Evolutionary conservation across 1,140 invertebrate genomes (phyloP), one percentile per base, ranked within the genome.

Genomic region (Lepidostoma basale): DNA sequence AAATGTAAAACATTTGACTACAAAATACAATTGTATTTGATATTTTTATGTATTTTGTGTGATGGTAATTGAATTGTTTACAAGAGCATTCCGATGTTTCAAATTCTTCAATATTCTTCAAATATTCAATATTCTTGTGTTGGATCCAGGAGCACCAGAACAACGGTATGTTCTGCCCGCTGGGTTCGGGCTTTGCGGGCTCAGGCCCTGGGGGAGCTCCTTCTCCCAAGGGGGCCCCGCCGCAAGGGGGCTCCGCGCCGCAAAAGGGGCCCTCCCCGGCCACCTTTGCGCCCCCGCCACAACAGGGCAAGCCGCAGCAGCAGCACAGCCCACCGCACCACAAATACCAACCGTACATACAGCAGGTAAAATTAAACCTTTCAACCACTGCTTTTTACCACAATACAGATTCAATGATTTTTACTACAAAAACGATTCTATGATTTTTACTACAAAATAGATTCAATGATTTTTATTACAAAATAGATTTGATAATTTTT

Each of bases 321-420:
- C 70, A 72, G 59, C 80, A 81, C 70, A 80, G 79, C 60, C 80
- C 81, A 67, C 81, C 80, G 62, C 81, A 79, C 40, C 78, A 82
- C 74, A 81, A 83, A 72, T 81, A 82, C 72, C 69, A 73, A 28
- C 80, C 81, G 47, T 67, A 65, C 16, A 75, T 73, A 49, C 71
- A 69, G 30, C 71, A 76, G 74, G 76, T 75, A 54, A 10, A 18
- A 36, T 30, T 16, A n/a, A n/a, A n/a, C n/a, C n/a, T n/a, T n/a
- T n/a, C n/a, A n/a, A n/a, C n/a, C n/a, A 10, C 10, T 16, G 1
- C 40, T 44, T 1, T 10, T 1, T 44, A 44, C 12, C 1, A 16
- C 12, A 44, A 16, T 44, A 10, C 10, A 44, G n/a, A n/a, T n/a
- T n/a, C n/a, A n/a, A n/a, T n/a, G n/a, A n/a, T n/a, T n/a, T n/a